Percentiles rank a stretch among this genome's conserved stretches.
These are phyloP conservation scores for Arge pagana DNA, from an alignment of 2,888 invertebrate genomes.

Conservation along the genomic window DNA sequence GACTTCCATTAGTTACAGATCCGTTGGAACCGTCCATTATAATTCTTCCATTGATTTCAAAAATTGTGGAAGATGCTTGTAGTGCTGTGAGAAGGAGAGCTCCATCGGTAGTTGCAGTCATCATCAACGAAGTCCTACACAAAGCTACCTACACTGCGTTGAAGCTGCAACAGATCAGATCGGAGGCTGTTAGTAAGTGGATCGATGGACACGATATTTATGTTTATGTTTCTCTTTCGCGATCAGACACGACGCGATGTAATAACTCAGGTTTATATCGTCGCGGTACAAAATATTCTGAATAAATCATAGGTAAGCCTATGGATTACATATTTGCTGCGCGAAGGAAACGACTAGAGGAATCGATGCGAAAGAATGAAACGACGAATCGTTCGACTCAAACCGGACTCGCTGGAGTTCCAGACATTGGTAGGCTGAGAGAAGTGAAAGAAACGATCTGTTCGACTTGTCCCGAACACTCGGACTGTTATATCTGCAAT, in stretches of 20 bases:
- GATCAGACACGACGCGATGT: no score
- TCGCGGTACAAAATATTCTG: no score
- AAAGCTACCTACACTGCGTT: constrained; percentile 23
- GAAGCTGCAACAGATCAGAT: constrained; percentile 30
- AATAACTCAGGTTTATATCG: no score
- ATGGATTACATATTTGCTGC: constrained; percentile 30
- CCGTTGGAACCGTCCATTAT: constrained; percentile 34
- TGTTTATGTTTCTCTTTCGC: background rate
- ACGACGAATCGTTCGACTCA: constrained; percentile 32
- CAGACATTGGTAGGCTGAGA: constrained; percentile 30
- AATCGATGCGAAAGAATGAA: constrained; percentile 29
- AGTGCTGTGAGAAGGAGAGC: constrained; percentile 26
- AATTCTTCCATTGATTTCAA: constrained; percentile 28
- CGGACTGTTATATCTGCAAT: constrained; percentile 33
- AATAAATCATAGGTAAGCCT: constrained; percentile 29
- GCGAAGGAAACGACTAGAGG: constrained; percentile 32
- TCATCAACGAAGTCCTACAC: constrained; percentile 24
- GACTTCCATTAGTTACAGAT: constrained; percentile 30
- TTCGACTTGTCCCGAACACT: constrained; percentile 31
- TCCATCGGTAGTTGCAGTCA: background rate
- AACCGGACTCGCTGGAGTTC: constrained; percentile 36
- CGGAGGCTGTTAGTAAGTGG: constrained; percentile 27
- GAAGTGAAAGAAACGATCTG: constrained; percentile 29
- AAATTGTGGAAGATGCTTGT: constrained; percentile 26
- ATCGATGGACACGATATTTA: background rate